Conservation (phyloP, 2,797 vertebrate genomes). For the Scolopax bukidnonensis region DNA sequence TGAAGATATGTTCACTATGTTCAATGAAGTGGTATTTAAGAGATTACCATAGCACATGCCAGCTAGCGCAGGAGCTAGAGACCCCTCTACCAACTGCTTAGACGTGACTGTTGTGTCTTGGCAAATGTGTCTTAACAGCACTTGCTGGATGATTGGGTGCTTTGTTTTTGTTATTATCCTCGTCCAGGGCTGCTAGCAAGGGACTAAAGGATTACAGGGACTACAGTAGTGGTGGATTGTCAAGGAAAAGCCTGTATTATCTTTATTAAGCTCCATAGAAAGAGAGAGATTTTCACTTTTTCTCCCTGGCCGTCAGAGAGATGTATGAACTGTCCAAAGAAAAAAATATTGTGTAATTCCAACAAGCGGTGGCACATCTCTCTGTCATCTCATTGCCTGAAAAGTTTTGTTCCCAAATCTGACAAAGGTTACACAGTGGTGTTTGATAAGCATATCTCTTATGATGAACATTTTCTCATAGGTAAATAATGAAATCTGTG, state of each 20-base stretch:
- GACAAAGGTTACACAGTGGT: not conserved
- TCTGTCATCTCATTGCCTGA: not conserved
- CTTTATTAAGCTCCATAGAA: not conserved
- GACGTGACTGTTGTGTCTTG: not conserved
- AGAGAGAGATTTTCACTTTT: not conserved
- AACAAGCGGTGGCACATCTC: not conserved
- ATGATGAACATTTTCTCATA: not conserved
- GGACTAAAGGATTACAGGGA: not conserved
- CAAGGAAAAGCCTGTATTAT: not conserved
- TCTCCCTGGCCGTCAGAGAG: not conserved
- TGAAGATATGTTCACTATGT: not conserved
- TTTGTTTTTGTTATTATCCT: not conserved
- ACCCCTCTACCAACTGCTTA: not conserved
- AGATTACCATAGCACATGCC: not conserved
- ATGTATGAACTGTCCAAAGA: not conserved
- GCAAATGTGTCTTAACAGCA: not conserved
- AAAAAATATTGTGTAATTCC: not conserved
- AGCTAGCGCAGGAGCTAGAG: not conserved
- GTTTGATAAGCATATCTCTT: not conserved
- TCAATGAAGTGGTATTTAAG: not conserved
- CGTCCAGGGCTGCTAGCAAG: not conserved
- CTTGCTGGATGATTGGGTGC: not conserved
- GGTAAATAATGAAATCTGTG: not conserved
- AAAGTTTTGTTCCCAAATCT: not conserved
- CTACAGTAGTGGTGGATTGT: not conserved